Base-by-base conservation (phyloP, 2,797 vertebrate species). In the Xerus rutilus region DNA sequence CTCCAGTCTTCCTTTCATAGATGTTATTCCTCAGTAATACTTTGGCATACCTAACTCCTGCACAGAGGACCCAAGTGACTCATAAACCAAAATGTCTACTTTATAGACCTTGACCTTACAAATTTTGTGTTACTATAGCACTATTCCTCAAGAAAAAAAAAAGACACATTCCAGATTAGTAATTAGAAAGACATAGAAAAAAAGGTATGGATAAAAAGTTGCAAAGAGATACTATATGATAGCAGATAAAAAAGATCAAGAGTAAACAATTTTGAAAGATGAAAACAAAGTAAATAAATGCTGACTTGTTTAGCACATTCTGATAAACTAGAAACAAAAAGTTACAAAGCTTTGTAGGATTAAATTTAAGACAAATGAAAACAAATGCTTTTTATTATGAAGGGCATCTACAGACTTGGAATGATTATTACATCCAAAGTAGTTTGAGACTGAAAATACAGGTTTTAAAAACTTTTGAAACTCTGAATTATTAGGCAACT, bases 331-430 rank as follows among this genome's bases (percentile, higher is more conserved):
- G 1, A 79, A 72, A 4, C 70, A 70, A 35, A 23, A 13, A 65
- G 14, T 3, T 76, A 45, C 10, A 49, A 62, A 76, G 15, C 7
- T 28, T 92, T n/a, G 17, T 39, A 35, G 3, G 14, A 70, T 88
- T 93, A 91, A 57, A 54, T 57, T 86, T 83, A 91, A 91, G 21
- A 74, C 28, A 59, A 64, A 14, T 83, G 83, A 87, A 59, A 89
- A 72, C 1, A 65, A 83, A 25, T 72, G n/a, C 18, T 35, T 49
- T 90, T 74, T 91, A 76, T 70, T 39, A 64, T 86, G 65, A 59
- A 74, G 17, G 17, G 11, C 59, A 95, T 35, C 21, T 86, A 15
- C 59, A 39, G 6, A 59, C 15, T 59, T 43, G 25, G 1, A 85
- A 28, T 86, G 45, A 45, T 73, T 86, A 43, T 86, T 73, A 86